Evolutionary conservation across 2,113 vertebrate genomes (phyloP).

Genomic region (Macrotis lagotis): DNA sequence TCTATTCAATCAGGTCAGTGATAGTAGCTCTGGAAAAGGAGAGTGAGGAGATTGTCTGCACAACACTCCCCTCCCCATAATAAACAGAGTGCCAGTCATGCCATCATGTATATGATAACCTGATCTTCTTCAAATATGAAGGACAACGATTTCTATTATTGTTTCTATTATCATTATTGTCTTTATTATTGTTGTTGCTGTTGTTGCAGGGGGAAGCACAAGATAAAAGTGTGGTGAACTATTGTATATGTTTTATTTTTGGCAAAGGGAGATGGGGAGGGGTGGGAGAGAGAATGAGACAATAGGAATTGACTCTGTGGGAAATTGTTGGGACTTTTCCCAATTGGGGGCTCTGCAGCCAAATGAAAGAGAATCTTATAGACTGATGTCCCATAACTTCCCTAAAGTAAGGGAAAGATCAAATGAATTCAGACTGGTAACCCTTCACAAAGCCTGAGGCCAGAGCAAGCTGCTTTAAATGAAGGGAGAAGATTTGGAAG

Average conservation of each 20-base stretch:
- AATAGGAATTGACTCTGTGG: not conserved
- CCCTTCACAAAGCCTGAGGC: too few species aligned
- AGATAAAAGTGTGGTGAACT: not conserved
- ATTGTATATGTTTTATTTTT: not conserved
- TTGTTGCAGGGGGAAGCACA: not conserved
- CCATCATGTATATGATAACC: too few species aligned
- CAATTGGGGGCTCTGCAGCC: not conserved
- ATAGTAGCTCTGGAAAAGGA: too few species aligned
- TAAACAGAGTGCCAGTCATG: too few species aligned
- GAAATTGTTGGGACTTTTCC: not conserved
- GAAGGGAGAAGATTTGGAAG: not conserved
- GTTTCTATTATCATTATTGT: too few species aligned
- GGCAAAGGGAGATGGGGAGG: not conserved
- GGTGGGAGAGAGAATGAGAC: not conserved
- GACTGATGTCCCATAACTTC: not conserved
- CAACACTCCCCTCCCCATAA: too few species aligned
- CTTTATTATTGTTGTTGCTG: too few species aligned
- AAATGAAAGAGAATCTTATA: not conserved
- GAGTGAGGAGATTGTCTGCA: too few species aligned
- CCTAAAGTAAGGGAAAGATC: not conserved
- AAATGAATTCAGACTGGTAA: not conserved
- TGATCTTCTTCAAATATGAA: too few species aligned
- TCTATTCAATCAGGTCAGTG: too few species aligned
- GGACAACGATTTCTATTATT: too few species aligned
- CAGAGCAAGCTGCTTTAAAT: not conserved